Base-by-base conservation (phyloP, 2,797 vertebrate species). In the Manis javanica region DNA sequence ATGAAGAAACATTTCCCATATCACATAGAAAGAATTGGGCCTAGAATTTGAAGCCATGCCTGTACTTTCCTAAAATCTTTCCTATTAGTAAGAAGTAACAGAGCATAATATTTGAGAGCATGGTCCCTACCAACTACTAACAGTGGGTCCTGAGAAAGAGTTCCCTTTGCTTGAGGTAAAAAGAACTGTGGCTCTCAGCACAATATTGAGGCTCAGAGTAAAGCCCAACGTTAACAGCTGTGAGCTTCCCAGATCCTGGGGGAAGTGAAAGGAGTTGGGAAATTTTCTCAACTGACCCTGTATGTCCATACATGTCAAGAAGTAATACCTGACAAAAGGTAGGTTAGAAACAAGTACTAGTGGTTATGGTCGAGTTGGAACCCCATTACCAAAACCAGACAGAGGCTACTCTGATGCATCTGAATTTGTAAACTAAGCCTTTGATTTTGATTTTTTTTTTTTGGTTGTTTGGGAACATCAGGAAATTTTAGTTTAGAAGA, bases 401-500 rank as follows among this genome's bases (percentile, higher is more conserved):
- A 23, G 24, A 79, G 24, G 19, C 10, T 75, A 64, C 42, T 2
- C 0, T 51, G 37, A 68, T 72, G 18, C 2, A 3, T 87, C 26
- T 39, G 11, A 84, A 49, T 66, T 53, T 92, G 18, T 64, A 53
- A 91, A 53, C 4, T 23, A 64, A 93, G 16, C 0, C 19, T 19
- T 66, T 9, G 31, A 14, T 55, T 51, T 46, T 37, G 64, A 29
- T 37, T 63, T 49, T 15, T 15, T 82, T 85, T 7, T 2, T 87
- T 63, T 71, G 13, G 34, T 23, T 85, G 5, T 13, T 74, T 95
- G 57, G 18, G 21, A 91, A 68, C 1, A 3, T 16, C 23, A 83
- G 59, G 59, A 69, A 91, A 95, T 82, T 83, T 90, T 61, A 92
- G 39, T 63, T 63, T 11, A 63, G 49, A 69, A 78, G 24, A 83